phyloP scores from a whole-genome alignment of 2,888 invertebrate species.

The Eurytoma adleriae region DNA sequence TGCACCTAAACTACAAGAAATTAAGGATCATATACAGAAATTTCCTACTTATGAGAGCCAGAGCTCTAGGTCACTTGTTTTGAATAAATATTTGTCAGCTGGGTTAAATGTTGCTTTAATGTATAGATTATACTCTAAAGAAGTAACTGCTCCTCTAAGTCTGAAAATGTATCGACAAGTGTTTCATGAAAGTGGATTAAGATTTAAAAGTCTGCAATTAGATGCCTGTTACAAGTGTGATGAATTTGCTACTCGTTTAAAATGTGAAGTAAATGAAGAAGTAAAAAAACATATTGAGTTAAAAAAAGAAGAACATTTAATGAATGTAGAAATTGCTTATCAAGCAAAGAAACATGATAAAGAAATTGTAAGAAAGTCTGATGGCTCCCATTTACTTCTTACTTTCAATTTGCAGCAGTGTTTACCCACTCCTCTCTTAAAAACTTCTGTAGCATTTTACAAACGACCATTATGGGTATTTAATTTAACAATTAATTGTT shows the following conservation, averaged over 20 bases:
- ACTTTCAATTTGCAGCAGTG: not conserved
- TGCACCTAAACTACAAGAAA: not conserved
- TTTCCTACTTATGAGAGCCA: not conserved
- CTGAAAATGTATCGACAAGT: not conserved
- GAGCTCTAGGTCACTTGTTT: not conserved
- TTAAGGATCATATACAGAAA: not conserved
- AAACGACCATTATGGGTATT: slow-evolving; percentile 66
- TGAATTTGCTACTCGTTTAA: not conserved
- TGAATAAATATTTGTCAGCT: not conserved
- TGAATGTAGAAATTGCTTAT: not conserved
- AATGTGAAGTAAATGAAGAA: not conserved
- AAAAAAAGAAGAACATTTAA: not conserved
- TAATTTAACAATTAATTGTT: slow-evolving; percentile 64
- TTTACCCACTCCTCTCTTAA: not conserved
- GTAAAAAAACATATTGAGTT: not conserved
- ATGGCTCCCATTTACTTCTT: not conserved
- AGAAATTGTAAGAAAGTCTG: not conserved
- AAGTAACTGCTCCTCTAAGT: not conserved
- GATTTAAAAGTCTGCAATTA: not conserved
- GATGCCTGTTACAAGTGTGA: not conserved
- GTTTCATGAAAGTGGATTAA: not conserved
- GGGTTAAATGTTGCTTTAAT: not conserved
- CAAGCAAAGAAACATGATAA: not conserved
- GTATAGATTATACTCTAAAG: not conserved
- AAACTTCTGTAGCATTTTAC: slow-evolving; percentile 61